Base-by-base conservation (phyloP, 1,140 invertebrate genomes). In the Drosophila mojavensis region DNA sequence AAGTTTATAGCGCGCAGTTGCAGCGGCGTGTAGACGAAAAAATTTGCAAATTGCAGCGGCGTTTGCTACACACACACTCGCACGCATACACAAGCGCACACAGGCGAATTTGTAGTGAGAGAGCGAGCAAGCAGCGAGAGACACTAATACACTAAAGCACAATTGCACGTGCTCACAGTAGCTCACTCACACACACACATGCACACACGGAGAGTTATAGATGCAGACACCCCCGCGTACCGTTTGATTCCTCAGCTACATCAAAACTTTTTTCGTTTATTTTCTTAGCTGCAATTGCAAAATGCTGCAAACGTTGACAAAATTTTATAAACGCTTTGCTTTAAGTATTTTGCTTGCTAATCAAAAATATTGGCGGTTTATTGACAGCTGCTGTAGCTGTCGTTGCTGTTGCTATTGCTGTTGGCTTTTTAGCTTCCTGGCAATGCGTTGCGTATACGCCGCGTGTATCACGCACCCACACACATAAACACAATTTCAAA, bases 121-220 rank as follows among this genome's bases (percentile, higher is more conserved):
- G 5, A 6, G 45, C 59, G 67, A 89, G 74, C 79, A 80, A 79
- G 79, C 30, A 9, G 64, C 33, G 80, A 81, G 50, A 81, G 56
- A 64, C 83, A 65, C 65, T 55, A 33, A 82, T 55, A 86, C 79
- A 72, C 79, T 50, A 51, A 58, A 47, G 77, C 73, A 39, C 5
- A 65, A 55, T 68, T 66, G 78, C 84, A 88, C 84, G 79, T 89
- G 83, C 79, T 79, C 69, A 89, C 83, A 83, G 73, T 63, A 56
- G 62, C 78, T 53, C 61, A 33, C 62, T 78, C 62, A 80, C 65
- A 86, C 78, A 75, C 66, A 63, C 61, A 74, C 51, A 53, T 47
- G 45, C 48, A 45, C 50, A 59, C 20, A 17, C 15, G 28, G 11
- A 69, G 39, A 65, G 61, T 56, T 47, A 67, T 36, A 71, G 47